Evolutionary conservation across 2,888 invertebrate genomes (phyloP).

Genomic region (Bruchidius siliquastri): DNA sequence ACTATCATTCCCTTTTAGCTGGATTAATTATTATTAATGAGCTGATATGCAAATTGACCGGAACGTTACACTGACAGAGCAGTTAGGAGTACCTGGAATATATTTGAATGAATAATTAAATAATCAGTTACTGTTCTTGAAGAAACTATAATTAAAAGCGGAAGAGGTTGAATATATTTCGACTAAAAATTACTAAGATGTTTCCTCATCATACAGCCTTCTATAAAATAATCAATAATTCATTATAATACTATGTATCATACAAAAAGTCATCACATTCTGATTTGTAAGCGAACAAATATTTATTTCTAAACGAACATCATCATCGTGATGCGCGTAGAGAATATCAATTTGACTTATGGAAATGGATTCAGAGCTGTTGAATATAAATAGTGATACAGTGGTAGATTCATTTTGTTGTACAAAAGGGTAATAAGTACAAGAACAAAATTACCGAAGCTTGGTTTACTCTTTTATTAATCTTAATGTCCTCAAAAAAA

Average conservation of each 20-base stretch:
- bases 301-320: not conserved
- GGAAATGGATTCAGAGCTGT: not conserved
- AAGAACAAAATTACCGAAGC: no score
- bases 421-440: no score
- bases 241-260: not conserved
- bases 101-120: not conserved
- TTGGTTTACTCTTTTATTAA: no score
- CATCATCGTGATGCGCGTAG: not conserved
- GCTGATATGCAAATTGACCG: not conserved
- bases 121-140: not conserved
- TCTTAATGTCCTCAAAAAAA: no score
- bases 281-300: not conserved
- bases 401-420: not conserved
- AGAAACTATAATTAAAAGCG: not conserved
- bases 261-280: not conserved
- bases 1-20: not conserved
- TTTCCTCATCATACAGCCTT: not conserved
- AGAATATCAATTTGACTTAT: not conserved
- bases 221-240: not conserved
- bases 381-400: not conserved
- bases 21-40: not conserved
- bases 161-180: not conserved
- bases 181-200: not conserved
- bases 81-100: not conserved
- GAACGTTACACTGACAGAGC: not conserved